Conservation (phyloP, 2,113 vertebrate species). For the Acanthochromis polyacanthus region DNA sequence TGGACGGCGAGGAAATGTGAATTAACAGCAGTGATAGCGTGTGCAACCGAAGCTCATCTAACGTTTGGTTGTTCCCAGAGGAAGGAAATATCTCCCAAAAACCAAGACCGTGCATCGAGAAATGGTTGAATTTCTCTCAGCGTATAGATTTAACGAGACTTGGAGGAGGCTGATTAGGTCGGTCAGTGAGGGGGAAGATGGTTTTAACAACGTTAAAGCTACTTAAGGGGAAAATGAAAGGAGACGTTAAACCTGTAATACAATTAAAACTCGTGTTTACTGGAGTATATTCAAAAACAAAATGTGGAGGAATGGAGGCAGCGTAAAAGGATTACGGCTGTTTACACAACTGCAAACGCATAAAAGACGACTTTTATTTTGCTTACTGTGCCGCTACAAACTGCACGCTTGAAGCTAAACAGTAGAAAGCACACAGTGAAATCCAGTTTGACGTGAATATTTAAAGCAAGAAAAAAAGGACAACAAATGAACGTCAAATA, state of each 20-base stretch:
- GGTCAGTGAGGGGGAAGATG: too few relatives aligned
- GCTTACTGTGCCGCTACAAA: background rate
- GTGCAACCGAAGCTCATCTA: background rate
- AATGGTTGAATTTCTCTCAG: too few relatives aligned
- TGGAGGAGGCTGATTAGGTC: too few relatives aligned
- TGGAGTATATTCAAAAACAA: too few relatives aligned
- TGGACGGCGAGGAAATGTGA: background rate
- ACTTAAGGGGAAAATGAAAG: too few relatives aligned
- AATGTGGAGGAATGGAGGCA: too few relatives aligned
- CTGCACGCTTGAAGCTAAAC: background rate
- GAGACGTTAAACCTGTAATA: too few relatives aligned
- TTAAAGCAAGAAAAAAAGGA: conserved; percentile 1
- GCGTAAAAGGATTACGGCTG: background rate
- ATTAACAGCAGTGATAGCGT: background rate
- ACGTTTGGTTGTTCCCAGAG: background rate
- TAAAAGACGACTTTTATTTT: conserved; percentile 3
- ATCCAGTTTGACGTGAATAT: conserved; percentile 38
- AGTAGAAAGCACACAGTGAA: conserved; percentile 17
- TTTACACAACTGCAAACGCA: background rate
- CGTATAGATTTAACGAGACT: too few relatives aligned
- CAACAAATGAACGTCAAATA: conserved; percentile 6
- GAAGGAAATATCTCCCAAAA: too few relatives aligned
- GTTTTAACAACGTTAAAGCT: too few relatives aligned
- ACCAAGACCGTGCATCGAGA: too few relatives aligned
- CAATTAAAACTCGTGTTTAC: too few relatives aligned